These are phyloP conservation scores for Tiphia femorata DNA, from an alignment of 2,888 invertebrate genomes.

Conservation along the genomic window DNA sequence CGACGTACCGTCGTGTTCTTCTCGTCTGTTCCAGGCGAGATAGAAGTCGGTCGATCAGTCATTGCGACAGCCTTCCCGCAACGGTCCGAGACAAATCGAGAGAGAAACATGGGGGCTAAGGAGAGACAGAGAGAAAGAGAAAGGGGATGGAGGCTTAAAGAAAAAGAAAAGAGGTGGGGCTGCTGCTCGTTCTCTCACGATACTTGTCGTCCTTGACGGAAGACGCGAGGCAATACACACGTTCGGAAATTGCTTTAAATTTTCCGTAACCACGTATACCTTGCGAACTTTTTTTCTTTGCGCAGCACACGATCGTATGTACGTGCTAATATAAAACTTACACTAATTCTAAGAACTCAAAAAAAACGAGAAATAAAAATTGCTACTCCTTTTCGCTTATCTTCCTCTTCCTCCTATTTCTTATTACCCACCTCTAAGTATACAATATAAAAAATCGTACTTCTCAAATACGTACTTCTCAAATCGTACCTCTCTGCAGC, in stretches of 20 bases:
- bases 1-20: constrained; percentile 48
- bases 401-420: no score
- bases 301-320: not conserved
- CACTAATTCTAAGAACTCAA: no score
- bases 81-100: constrained; percentile 42
- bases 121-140: not conserved
- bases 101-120: not conserved
- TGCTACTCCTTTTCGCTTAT: no score
- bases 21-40: constrained; percentile 41
- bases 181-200: constrained; percentile 6
- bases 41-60: constrained; percentile 54
- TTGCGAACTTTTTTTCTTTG: not conserved
- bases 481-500: no score
- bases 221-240: constrained; percentile 12
- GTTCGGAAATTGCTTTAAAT: constrained; percentile 1
- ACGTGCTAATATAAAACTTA: not conserved
- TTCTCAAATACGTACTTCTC: not conserved
- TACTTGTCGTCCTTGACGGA: constrained; percentile 8
- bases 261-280: not conserved
- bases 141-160: not conserved
- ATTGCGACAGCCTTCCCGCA: constrained; percentile 46
- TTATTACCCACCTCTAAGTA: not conserved
- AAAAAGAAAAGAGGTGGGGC: not conserved
- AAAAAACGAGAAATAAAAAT: no score
- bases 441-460: not conserved